Conservation (phyloP, 2,113 vertebrate species). For the Puntigrus tetrazona region DNA sequence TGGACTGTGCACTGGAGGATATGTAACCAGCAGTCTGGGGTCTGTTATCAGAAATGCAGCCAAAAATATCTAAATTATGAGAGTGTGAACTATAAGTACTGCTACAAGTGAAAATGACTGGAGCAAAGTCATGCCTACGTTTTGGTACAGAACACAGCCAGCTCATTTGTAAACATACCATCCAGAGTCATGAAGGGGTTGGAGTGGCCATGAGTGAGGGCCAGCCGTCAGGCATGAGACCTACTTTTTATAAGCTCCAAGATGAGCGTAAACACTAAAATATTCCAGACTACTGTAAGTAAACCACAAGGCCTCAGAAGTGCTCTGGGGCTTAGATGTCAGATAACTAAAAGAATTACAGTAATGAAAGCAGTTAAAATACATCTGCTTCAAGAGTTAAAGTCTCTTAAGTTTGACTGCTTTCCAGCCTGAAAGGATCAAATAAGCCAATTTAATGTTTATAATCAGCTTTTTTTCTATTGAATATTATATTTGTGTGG, state of each 20-base stretch:
- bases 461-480: neutral
- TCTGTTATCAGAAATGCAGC: neutral
- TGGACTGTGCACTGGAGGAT: neutral
- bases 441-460: neutral
- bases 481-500: neutral
- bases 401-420: neutral
- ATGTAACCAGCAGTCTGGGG: neutral
- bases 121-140: neutral
- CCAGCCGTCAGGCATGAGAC: neutral
- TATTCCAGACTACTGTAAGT: constrained; percentile 50
- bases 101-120: neutral
- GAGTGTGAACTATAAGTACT: neutral
- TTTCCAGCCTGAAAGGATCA: neutral
- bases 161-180: neutral
- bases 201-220: neutral
- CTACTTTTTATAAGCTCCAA: constrained; percentile 29
- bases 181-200: neutral
- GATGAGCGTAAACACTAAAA: constrained; percentile 39
- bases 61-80: constrained; percentile 5
- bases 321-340: constrained; percentile 22
- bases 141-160: neutral
- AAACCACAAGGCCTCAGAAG: constrained; percentile 28
- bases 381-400: neutral
- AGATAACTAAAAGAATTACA: constrained; percentile 19
- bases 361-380: neutral